phyloP scores from a whole-genome alignment of 2,113 vertebrate species.

The Circaetus cinerascens region DNA sequence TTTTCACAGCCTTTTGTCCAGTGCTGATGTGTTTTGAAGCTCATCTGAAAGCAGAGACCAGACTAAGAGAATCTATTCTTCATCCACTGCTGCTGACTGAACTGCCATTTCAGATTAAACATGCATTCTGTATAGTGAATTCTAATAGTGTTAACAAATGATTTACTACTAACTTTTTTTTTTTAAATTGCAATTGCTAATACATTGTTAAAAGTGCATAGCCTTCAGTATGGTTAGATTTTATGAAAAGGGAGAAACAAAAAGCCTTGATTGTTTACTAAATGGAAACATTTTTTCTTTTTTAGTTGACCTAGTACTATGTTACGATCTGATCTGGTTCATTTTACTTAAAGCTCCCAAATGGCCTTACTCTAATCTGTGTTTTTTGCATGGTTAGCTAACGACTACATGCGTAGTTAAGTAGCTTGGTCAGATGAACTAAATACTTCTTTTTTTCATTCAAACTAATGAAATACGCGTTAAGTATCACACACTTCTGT shows the following conservation, averaged over 20 bases:
- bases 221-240: not conserved
- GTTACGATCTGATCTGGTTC: not conserved
- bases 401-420: not conserved
- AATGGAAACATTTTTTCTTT: not conserved
- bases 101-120: not conserved
- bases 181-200: not conserved
- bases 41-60: not conserved
- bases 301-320: not conserved
- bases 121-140: not conserved
- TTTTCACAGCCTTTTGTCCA: not conserved
- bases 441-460: not conserved
- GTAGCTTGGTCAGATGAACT: not conserved
- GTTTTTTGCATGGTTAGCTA: not conserved
- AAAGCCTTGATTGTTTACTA: not conserved
- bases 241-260: not conserved
- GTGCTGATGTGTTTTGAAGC: not conserved
- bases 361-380: not conserved
- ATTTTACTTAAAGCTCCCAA: not conserved
- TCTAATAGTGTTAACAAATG: not conserved
- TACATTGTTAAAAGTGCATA: not conserved
- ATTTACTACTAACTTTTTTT: not conserved
- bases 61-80: not conserved
- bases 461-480: not conserved
- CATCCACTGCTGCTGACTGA: not conserved
- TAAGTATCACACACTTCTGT: not conserved